Conservation (phyloP, 2,797 vertebrate species). For the Sparus aurata region DNA sequence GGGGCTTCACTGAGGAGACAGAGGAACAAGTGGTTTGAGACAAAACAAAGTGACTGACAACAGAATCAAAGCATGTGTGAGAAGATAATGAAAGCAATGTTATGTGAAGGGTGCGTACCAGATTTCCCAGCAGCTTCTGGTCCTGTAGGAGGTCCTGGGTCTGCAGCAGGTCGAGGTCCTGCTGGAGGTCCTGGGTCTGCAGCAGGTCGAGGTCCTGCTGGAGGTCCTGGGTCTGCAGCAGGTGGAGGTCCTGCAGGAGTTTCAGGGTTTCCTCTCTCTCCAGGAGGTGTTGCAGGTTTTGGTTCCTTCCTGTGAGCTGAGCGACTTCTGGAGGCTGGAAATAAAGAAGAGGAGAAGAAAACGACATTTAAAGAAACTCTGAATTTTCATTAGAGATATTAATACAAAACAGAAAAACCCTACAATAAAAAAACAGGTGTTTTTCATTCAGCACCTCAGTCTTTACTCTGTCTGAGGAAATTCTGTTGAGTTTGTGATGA, state of each 20-base stretch:
- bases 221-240: slow-evolving; percentile 6
- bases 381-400: no score
- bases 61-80: neutral
- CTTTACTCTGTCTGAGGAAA: neutral
- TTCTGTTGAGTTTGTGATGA: neutral
- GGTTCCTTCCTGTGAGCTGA: slow-evolving; percentile 34
- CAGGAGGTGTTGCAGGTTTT: neutral
- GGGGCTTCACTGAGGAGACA: slow-evolving; percentile 52
- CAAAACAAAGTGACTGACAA: neutral
- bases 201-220: neutral
- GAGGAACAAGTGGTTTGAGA: neutral
- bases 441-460: no score
- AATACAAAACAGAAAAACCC: no score
- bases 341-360: neutral
- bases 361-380: neutral
- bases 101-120: slow-evolving; percentile 28
- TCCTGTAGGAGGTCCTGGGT: no score
- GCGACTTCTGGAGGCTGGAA: slow-evolving; percentile 33
- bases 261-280: neutral
- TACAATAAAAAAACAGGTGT: no score
- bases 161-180: no score
- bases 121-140: slow-evolving; percentile 18
- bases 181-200: neutral
- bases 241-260: neutral
- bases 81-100: neutral